Evolutionary conservation across 2,888 invertebrate species (phyloP).

Genomic region (Phalera bucephala): DNA sequence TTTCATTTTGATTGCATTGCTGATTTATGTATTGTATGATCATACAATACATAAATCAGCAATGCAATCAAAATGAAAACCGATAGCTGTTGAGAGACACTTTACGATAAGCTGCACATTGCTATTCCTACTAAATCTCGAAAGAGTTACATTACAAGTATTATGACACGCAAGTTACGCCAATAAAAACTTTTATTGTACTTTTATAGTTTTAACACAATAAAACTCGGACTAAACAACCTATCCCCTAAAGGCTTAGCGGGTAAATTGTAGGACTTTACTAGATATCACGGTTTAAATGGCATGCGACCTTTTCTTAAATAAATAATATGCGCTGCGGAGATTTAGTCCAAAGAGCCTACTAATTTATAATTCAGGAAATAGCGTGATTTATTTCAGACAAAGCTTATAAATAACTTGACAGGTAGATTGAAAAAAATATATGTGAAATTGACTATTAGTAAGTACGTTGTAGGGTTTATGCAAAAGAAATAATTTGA

Average conservation of each 20-base stretch:
- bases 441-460: no score
- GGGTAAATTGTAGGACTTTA: slow-evolving; percentile 23
- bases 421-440: no score
- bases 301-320: slow-evolving; percentile 15
- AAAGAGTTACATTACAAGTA: not conserved
- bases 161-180: slow-evolving; percentile 4
- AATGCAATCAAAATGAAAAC: no score
- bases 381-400: slow-evolving; percentile 21
- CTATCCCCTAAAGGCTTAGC: slow-evolving; percentile 16
- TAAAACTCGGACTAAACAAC: slow-evolving; percentile 18
- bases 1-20: no score
- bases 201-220: slow-evolving; percentile 8
- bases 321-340: slow-evolving; percentile 30
- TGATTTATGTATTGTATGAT: no score
- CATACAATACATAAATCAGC: no score
- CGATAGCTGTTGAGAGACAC: no score
- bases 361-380: slow-evolving; percentile 27
- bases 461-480: no score
- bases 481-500: not conserved
- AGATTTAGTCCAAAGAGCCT: slow-evolving; percentile 26
- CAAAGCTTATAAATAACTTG: not conserved
- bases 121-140: not conserved
- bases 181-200: slow-evolving; percentile 7
- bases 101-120: no score
- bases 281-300: slow-evolving; percentile 24